Conservation (phyloP, 2,888 invertebrate species). For the Athalia rosae region DNA sequence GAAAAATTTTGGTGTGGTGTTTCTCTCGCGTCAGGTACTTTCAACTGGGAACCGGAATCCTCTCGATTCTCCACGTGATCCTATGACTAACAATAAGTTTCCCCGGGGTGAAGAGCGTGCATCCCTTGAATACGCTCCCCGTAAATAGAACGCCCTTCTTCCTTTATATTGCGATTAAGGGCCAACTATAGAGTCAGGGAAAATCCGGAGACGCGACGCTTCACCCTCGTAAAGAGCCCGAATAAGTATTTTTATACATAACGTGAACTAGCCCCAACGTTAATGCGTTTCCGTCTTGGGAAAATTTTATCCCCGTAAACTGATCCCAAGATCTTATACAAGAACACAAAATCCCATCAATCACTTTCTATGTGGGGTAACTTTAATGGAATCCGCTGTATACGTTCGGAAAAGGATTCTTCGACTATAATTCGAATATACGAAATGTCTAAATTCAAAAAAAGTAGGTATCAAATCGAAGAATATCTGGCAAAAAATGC, state of each 20-base stretch:
- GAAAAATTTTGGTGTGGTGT: not conserved
- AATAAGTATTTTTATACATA: too few relatives aligned
- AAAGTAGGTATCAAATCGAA: too few relatives aligned
- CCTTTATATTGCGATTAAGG: not conserved
- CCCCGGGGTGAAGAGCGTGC: slow-evolving; percentile 9
- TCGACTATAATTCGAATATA: too few relatives aligned
- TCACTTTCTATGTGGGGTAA: not conserved
- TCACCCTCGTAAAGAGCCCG: slow-evolving; percentile 1
- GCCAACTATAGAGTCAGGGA: slow-evolving; percentile 10
- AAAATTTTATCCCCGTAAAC: not conserved
- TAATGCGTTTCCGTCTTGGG: too few relatives aligned
- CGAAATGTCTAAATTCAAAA: too few relatives aligned
- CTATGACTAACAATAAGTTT: slow-evolving; percentile 30
- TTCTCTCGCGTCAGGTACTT: not conserved
- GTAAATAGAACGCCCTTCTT: slow-evolving; percentile 30
- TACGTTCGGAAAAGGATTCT: too few relatives aligned
- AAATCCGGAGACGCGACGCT: not conserved
- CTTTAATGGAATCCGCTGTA: too few relatives aligned
- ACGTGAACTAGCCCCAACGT: too few relatives aligned
- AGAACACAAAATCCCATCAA: slow-evolving; percentile 13
- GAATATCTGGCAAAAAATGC: not conserved
- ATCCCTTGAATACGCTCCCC: slow-evolving; percentile 13
- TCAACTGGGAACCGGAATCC: not conserved
- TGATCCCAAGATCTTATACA: slow-evolving; percentile 5
- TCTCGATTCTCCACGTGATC: slow-evolving; percentile 15